Evolutionary conservation across 2,113 vertebrate genomes (phyloP), one percentile per base, ranked within the genome.

Genomic region (Trematomus loennbergii): DNA sequence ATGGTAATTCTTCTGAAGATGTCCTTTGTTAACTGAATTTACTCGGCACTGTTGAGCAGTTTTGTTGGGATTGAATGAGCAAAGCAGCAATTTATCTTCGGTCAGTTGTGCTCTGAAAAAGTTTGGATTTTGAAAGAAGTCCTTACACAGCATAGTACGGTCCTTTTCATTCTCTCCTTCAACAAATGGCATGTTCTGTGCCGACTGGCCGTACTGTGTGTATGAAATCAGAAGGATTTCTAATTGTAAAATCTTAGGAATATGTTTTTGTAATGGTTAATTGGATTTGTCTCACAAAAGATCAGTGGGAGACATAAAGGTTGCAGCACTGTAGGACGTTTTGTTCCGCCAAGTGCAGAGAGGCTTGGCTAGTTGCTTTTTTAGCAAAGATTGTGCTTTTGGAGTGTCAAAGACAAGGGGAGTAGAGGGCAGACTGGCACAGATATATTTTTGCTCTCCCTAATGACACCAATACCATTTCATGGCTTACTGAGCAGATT

Each of bases 391-490:
- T 70, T 87, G 72, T 90, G 75, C 84, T 87, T 92, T 91, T 80
- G 29, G 71, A 85, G 88, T 78, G 79, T 91, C 78, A 86, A 82
- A 87, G 88, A 81, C 86, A 66, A 86, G 81, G 84, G 81, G 84
- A 81, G 84, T 78, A 49, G 87, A 89, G 84, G 88, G 82, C 86
- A 85, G 85, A 75, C 84, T 79, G 88, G 86, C 88, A 87, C 78
- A 88, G 87, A 91, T 92, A 89, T 89, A 91, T 91, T 90, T 92
- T 88, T 92, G 89, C 90, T 88, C 88, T 89, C 91, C 90, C 87
- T 91, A 91, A 92, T 92, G 91, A 89, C 90, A 92, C 90, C 91
- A 85, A 89, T 90, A 91, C 92, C 79, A 92, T 92, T 93, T 93
- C 90, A 92, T 91, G 90, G 91, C 86, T 90, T 90, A 88, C 77